A percentile compares a stretch with the other conserved stretches of the same genome.
Evolutionary conservation across 1,140 invertebrate species (phyloP).

Genomic region (Laupala kohalensis): DNA sequence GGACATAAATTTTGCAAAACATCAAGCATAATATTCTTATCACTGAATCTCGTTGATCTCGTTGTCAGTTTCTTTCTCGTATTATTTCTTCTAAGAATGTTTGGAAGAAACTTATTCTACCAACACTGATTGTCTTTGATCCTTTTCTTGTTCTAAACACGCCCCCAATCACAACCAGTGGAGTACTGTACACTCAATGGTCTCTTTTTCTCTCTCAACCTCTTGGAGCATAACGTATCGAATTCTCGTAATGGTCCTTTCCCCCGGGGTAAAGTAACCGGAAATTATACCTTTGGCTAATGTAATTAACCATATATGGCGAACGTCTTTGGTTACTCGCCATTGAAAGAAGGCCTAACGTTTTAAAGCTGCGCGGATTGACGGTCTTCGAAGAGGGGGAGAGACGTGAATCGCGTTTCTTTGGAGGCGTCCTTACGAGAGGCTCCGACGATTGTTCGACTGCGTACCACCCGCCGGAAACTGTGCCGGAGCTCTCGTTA

Average conservation of each 20-base stretch:
- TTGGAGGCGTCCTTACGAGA: neutral
- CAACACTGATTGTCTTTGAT: too few relatives aligned
- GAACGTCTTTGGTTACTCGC: neutral
- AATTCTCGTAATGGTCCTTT: too few relatives aligned
- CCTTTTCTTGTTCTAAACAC: neutral
- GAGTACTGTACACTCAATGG: neutral
- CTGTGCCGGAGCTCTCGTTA: neutral
- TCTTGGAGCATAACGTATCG: neutral
- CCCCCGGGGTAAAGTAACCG: neutral
- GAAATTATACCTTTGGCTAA: neutral
- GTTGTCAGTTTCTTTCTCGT: too few relatives aligned
- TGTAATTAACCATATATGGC: neutral
- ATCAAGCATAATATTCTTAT: too few relatives aligned
- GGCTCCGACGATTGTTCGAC: too few relatives aligned
- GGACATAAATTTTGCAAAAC: too few relatives aligned
- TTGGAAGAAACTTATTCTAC: too few relatives aligned
- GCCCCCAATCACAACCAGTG: neutral
- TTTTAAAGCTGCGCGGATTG: neutral
- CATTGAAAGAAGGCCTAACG: neutral
- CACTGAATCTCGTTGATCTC: too few relatives aligned
- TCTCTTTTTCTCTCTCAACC: neutral
- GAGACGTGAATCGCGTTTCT: neutral
- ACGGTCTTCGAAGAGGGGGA: neutral
- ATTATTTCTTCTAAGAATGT: too few relatives aligned
- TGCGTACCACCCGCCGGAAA: neutral